phyloP scores from a whole-genome alignment of 2,113 vertebrate genomes.

The Tamias sibiricus region DNA sequence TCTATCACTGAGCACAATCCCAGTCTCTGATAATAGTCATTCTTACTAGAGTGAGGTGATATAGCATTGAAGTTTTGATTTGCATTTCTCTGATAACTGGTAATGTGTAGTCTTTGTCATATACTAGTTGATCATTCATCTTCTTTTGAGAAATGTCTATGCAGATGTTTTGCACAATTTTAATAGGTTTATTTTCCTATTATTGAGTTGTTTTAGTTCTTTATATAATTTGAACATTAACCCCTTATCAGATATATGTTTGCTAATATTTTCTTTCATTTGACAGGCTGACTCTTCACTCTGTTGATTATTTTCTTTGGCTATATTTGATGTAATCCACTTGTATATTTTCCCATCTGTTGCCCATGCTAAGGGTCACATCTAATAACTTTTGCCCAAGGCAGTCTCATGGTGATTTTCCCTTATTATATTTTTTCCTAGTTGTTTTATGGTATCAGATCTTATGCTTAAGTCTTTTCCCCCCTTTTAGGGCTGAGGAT shows the following conservation, averaged over 20 bases:
- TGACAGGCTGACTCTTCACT: background rate
- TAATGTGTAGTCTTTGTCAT: background rate
- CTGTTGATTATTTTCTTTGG: background rate
- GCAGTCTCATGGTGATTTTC: background rate
- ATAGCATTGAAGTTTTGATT: no score
- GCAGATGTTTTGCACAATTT: background rate
- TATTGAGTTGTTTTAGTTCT: background rate
- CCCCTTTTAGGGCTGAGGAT: background rate
- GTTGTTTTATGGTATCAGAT: background rate
- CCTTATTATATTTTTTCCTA: background rate
- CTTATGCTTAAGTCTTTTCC: background rate
- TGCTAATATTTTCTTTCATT: background rate
- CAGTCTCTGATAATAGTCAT: background rate
- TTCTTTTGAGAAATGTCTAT: background rate
- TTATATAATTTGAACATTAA: background rate
- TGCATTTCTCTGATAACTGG: background rate
- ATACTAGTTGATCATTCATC: background rate
- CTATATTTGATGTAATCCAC: background rate
- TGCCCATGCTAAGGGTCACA: background rate
- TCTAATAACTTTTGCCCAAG: background rate
- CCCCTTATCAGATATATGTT: background rate
- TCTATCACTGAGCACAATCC: no score
- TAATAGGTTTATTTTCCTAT: no score
- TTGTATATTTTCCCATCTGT: background rate
- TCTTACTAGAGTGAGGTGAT: background rate